Evolutionary conservation across 2,113 vertebrate species (phyloP).

Genomic region (Stercorarius parasiticus): DNA sequence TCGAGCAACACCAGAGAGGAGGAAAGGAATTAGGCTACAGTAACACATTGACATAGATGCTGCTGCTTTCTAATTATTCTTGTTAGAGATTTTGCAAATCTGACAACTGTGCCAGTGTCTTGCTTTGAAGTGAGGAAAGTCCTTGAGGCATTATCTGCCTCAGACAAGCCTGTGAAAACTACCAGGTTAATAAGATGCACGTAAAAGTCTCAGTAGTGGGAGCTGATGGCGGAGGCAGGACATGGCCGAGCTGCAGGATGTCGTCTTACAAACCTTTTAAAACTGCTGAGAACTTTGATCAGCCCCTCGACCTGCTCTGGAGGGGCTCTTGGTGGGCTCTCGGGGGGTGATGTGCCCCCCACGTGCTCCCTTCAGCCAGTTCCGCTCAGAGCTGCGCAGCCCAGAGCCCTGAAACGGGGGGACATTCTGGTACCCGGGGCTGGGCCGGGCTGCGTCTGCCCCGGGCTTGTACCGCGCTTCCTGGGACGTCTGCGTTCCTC

Average conservation of each 20-base stretch:
- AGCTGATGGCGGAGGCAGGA: neutral
- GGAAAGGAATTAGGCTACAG: neutral
- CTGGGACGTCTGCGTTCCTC: fast-evolving
- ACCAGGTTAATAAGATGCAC: neutral
- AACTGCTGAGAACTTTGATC: neutral
- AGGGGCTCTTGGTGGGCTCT: neutral
- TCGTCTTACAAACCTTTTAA: fast-evolving
- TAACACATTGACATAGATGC: neutral
- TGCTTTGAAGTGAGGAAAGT: neutral
- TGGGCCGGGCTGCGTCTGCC: neutral
- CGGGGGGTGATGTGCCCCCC: neutral
- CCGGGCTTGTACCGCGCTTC: neutral
- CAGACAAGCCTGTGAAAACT: neutral
- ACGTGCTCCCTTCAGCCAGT: fast-evolving
- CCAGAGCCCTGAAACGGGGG: neutral
- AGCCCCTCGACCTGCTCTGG: neutral
- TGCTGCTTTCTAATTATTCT: neutral
- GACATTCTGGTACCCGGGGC: neutral
- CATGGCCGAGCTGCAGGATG: neutral
- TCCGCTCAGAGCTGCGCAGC: fast-evolving
- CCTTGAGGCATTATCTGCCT: neutral
- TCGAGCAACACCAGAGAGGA: neutral
- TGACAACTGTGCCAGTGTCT: neutral
- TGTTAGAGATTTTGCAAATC: neutral
- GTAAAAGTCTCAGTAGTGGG: fast-evolving